phyloP scores from a whole-genome alignment of 2,113 vertebrate genomes.

The Zosterops hypoxanthus region DNA sequence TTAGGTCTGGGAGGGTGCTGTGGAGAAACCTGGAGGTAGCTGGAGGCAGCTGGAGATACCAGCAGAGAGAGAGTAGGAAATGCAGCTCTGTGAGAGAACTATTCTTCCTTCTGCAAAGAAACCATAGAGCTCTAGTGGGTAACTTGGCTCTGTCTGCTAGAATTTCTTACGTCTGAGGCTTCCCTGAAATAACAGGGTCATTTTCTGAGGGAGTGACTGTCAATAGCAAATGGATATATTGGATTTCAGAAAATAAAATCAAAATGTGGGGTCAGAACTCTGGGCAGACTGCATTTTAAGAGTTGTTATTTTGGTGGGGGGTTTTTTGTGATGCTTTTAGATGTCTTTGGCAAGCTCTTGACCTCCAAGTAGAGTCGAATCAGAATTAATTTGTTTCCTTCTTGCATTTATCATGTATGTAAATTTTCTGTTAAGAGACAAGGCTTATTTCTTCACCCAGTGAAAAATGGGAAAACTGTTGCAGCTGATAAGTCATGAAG shows the following conservation, averaged over 20 bases:
- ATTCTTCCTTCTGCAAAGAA: not conserved
- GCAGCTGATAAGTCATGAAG: not conserved
- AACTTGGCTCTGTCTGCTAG: not conserved
- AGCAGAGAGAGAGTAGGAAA: not conserved
- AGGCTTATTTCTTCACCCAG: not conserved
- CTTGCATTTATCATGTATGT: not conserved
- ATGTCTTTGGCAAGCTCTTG: not conserved
- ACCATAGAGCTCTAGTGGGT: not conserved
- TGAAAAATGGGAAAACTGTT: not conserved
- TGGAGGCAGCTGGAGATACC: not conserved
- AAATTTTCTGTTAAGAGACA: not conserved
- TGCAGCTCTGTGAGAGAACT: not conserved
- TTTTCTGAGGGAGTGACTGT: not conserved
- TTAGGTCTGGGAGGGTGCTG: not conserved
- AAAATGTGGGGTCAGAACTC: not conserved
- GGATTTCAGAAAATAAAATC: conserved; percentile 5
- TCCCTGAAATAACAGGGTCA: not conserved
- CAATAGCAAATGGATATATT: not conserved
- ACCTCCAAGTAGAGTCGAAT: not conserved
- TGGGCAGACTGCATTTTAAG: not conserved
- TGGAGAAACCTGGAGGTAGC: not conserved
- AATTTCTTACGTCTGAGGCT: not conserved
- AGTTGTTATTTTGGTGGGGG: not conserved
- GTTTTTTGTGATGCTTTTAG: not conserved
- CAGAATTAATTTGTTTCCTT: not conserved